These are phyloP conservation scores for Orchestes rusci DNA, from an alignment of 2,888 invertebrate genomes.

Conservation along the genomic window DNA sequence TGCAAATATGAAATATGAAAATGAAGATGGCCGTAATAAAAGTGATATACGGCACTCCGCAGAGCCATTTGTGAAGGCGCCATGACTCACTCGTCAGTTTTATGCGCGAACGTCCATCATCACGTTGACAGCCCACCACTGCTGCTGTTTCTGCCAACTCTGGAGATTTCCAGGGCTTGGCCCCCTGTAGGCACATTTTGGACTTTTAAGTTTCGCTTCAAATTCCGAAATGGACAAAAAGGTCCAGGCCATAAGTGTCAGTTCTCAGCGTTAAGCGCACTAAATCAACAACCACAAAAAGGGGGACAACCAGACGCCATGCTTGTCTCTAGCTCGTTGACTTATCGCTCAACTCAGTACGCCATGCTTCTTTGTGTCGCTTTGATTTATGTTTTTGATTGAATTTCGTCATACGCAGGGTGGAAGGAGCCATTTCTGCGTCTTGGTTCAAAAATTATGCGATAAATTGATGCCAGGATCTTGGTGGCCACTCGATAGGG, in stretches of 20 bases:
- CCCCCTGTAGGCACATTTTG: too few species aligned
- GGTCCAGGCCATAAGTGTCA: too few species aligned
- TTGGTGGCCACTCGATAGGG: too few species aligned
- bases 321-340: constrained; percentile 23
- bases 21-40: constrained; percentile 64
- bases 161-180: constrained; percentile 14
- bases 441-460: too few species aligned
- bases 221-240: too few species aligned
- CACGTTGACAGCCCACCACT: constrained; percentile 55
- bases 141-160: too few species aligned
- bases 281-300: constrained; percentile 24
- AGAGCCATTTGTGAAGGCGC: constrained; percentile 64
- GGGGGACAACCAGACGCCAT: constrained; percentile 22
- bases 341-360: constrained; percentile 19
- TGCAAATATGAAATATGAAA: constrained; percentile 56
- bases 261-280: too few species aligned
- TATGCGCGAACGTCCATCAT: constrained; percentile 68
- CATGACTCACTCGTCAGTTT: constrained; percentile 66
- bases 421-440: too few species aligned
- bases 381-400: constrained; percentile 25
- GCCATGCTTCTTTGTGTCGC: constrained; percentile 20
- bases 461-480: too few species aligned
- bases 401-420: too few species aligned
- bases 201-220: not conserved
- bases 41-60: constrained; percentile 72